Evolutionary conservation across 2,888 invertebrate species (phyloP).

Genomic region (Coleophora flavipennella): DNA sequence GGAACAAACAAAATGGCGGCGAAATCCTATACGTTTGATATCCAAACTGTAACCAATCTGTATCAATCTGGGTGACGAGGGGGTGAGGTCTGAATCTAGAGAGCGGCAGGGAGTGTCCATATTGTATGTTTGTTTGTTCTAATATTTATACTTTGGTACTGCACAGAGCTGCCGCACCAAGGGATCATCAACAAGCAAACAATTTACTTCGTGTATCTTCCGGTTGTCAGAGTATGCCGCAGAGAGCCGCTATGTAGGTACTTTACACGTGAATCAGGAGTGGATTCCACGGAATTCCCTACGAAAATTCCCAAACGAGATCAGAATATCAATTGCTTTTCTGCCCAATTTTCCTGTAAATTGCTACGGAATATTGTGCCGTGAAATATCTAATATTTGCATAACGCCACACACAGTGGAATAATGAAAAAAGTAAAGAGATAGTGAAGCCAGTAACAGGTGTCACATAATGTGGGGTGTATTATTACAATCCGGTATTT

Average conservation of each 20-base stretch:
- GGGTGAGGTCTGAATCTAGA: too few relatives aligned
- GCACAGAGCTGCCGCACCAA: too few relatives aligned
- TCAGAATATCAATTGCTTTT: slow-evolving; percentile 62
- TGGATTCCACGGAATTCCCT: slow-evolving; percentile 43
- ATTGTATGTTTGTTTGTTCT: too few relatives aligned
- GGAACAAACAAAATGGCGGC: too few relatives aligned
- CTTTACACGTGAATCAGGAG: slow-evolving; percentile 41
- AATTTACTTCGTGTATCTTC: slow-evolving; percentile 4
- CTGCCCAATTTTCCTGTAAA: slow-evolving; percentile 61
- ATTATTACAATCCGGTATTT: too few relatives aligned
- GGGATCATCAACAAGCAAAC: too few relatives aligned
- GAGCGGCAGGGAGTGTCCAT: too few relatives aligned
- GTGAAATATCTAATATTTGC: slow-evolving; percentile 55
- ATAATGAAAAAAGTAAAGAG: slow-evolving; percentile 48
- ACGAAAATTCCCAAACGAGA: slow-evolving; percentile 58
- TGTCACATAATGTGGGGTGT: slow-evolving; percentile 17
- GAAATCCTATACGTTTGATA: too few relatives aligned
- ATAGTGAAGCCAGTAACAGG: slow-evolving; percentile 53
- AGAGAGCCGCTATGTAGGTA: slow-evolving; percentile 20
- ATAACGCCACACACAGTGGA: slow-evolving; percentile 38
- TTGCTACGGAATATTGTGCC: slow-evolving; percentile 57
- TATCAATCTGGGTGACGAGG: too few relatives aligned
- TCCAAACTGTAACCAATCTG: too few relatives aligned
- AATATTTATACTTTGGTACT: too few relatives aligned
- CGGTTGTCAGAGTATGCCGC: slow-evolving; percentile 20